Conservation (phyloP, 2,113 vertebrate genomes). For the Myotis yumanensis region DNA sequence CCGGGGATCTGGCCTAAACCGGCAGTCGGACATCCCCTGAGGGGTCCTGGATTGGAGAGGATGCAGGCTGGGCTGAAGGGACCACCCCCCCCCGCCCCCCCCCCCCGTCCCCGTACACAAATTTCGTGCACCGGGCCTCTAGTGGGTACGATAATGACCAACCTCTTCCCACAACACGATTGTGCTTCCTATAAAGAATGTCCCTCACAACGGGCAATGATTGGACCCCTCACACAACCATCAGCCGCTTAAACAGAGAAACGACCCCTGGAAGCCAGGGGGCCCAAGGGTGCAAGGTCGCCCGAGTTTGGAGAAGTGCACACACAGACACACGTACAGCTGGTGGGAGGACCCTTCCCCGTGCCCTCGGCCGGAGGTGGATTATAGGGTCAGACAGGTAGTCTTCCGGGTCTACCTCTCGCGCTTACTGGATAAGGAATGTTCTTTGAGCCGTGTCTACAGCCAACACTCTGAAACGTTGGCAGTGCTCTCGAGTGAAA, state of each 20-base stretch:
- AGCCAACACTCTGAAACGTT: neutral
- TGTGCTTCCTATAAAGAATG: neutral
- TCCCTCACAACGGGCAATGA: rapidly evolving
- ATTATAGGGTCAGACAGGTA: no score
- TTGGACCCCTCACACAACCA: neutral
- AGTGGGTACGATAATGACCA: neutral
- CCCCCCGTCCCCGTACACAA: no score
- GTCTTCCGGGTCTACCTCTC: no score
- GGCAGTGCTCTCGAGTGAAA: neutral
- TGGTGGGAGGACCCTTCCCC: neutral
- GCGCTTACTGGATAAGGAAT: neutral
- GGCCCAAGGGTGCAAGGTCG: neutral
- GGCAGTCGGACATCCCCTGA: no score
- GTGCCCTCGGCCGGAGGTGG: neutral
- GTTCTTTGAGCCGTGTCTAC: rapidly evolving
- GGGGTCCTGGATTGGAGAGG: no score
- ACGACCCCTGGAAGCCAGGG: rapidly evolving
- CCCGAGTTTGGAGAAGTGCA: neutral
- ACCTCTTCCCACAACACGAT: neutral
- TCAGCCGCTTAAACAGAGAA: neutral
- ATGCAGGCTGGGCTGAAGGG: no score
- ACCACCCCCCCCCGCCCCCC: no score
- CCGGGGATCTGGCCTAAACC: no score
- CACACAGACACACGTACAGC: rapidly evolving
- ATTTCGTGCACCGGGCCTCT: no score